Conservation (phyloP, 2,797 vertebrate genomes). For the Leptoclinus maculatus region DNA sequence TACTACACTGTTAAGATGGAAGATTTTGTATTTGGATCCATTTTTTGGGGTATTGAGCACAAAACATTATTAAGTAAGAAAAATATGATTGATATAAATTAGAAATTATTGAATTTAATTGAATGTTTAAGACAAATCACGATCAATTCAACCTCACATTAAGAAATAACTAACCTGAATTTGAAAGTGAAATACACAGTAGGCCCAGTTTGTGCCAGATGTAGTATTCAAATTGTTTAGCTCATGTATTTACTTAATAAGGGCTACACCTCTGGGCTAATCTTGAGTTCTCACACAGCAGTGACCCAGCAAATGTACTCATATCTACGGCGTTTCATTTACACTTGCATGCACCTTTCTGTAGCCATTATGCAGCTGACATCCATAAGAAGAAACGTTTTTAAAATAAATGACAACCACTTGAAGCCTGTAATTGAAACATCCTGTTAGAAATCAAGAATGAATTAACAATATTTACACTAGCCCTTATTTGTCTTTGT, state of each 20-base stretch:
- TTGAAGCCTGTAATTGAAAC: background rate
- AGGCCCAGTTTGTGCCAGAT: background rate
- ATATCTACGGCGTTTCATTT: slow-evolving; percentile 6
- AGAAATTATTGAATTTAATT: background rate
- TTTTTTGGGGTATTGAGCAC: background rate
- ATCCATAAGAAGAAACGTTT: background rate
- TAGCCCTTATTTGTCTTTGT: background rate
- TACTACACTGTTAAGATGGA: background rate
- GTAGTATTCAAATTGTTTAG: background rate
- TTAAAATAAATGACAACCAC: background rate
- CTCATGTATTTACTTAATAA: background rate
- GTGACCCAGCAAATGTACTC: background rate
- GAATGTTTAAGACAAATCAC: background rate
- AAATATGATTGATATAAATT: background rate
- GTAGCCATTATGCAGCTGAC: background rate
- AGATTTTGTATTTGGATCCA: background rate
- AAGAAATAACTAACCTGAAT: background rate
- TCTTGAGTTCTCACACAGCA: slow-evolving; percentile 5
- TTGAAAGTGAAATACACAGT: background rate
- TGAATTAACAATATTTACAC: background rate
- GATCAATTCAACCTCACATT: background rate
- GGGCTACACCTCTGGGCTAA: background rate
- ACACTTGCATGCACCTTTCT: background rate
- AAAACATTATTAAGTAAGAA: background rate
- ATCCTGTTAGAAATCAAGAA: background rate